These are phyloP conservation scores for Drosophila sulfurigaster DNA, from an alignment of 1,140 invertebrate genomes.

Conservation along the genomic window DNA sequence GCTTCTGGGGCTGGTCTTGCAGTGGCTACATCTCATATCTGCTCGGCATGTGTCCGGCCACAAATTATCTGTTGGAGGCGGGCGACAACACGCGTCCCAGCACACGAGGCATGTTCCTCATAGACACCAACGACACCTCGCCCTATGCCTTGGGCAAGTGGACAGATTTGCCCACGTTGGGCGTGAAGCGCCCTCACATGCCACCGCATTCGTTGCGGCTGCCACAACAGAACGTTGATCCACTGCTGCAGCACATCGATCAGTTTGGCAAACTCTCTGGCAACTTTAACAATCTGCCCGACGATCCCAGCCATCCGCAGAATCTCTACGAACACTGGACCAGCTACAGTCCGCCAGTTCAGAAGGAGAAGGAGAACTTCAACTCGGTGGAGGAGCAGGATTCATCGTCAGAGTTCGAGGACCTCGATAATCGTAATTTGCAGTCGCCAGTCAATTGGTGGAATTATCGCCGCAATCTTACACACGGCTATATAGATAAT, in stretches of 20 bases:
- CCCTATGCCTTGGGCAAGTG: conserved; percentile 82
- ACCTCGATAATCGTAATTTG: conserved; percentile 35
- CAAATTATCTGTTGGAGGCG: conserved; percentile 76
- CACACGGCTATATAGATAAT: conserved; percentile 71
- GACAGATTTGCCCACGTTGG: conserved; percentile 74
- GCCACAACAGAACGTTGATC: conserved; percentile 59
- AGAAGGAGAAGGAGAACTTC: conserved; percentile 42
- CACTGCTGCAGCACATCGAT: conserved; percentile 75
- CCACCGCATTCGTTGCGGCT: conserved; percentile 23
- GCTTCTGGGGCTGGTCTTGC: conserved; percentile 90
- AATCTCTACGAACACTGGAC: conserved; percentile 79
- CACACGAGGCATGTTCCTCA: conserved; percentile 78
- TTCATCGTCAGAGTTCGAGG: conserved; percentile 42
- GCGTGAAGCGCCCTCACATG: conserved; percentile 41
- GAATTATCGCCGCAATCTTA: conserved; percentile 74
- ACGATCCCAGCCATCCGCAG: conserved; percentile 18
- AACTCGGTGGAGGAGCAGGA: conserved; percentile 74
- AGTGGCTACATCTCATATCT: conserved; percentile 87
- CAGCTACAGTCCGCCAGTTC: conserved; percentile 64
- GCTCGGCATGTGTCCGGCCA: conserved; percentile 86
- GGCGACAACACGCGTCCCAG: conserved; percentile 72
- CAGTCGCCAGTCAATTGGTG: conserved; percentile 54
- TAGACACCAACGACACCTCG: conserved; percentile 74
- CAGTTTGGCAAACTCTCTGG: conserved; percentile 76
- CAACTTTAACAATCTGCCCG: conserved; percentile 73